phyloP scores from a whole-genome alignment of 2,888 invertebrate genomes.

The Melikaiella ostensackeni region DNA sequence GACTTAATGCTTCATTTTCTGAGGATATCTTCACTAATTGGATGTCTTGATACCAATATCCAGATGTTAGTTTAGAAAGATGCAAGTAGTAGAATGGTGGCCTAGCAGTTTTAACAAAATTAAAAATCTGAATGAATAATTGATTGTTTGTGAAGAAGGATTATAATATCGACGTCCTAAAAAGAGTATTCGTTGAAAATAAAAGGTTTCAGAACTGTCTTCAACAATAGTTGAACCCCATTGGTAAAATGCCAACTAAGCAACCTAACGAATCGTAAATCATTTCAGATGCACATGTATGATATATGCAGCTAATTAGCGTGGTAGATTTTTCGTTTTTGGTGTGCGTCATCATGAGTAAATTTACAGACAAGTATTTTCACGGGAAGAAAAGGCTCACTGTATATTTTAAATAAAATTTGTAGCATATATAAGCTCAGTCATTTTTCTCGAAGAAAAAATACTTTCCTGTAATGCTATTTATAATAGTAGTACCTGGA shows the following conservation, averaged over 20 bases:
- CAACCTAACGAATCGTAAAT: constrained; percentile 21
- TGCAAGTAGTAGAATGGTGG: no score
- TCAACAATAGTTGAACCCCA: neutral
- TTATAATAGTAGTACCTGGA: no score
- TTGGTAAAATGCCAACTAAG: constrained; percentile 25
- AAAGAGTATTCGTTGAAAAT: neutral
- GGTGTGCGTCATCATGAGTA: neutral
- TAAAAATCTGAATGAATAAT: no score
- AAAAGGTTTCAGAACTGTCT: neutral
- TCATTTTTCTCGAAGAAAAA: no score
- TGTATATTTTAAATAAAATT: no score
- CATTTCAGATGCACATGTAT: constrained; percentile 22
- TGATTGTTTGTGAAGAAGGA: no score
- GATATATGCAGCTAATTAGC: constrained; percentile 8
- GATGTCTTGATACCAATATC: neutral
- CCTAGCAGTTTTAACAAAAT: no score
- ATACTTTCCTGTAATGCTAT: no score
- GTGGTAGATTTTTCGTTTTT: neutral
- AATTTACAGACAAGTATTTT: neutral
- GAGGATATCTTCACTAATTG: constrained; percentile 7
- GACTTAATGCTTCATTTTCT: neutral
- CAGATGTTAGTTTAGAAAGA: no score
- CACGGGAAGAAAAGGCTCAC: no score
- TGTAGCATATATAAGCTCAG: no score
- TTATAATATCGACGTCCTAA: neutral